Evolutionary conservation across 2,113 vertebrate species (phyloP).

Genomic region (Pachypanchax playfairii): DNA sequence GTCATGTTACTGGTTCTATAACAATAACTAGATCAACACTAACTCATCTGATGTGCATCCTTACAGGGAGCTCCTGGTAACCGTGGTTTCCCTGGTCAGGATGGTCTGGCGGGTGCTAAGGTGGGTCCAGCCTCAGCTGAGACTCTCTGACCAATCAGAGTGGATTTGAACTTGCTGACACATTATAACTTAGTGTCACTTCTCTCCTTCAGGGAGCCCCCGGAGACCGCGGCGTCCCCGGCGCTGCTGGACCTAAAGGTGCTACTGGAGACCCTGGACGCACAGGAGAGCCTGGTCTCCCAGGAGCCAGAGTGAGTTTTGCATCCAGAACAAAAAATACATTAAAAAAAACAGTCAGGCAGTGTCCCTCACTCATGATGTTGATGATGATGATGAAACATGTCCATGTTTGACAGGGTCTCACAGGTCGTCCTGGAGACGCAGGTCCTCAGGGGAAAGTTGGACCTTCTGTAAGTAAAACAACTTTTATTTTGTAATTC

Average conservation of each 20-base stretch:
- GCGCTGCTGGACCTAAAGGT: slow-evolving; percentile 89
- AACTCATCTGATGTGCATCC: slow-evolving; percentile 27
- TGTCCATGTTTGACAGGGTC: slow-evolving; percentile 81
- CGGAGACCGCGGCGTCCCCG: slow-evolving; percentile 91
- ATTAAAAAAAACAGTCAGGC: too few relatives aligned
- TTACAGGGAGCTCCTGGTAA: slow-evolving; percentile 93
- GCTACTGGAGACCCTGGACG: slow-evolving; percentile 89
- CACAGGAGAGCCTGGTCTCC: slow-evolving; percentile 92
- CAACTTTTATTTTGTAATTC: background rate
- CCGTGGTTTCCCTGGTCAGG: slow-evolving; percentile 96
- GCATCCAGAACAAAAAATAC: background rate
- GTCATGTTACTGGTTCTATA: background rate
- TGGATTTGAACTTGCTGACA: background rate
- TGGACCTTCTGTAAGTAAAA: slow-evolving; percentile 88
- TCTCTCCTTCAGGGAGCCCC: slow-evolving; percentile 85
- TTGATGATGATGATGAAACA: too few relatives aligned
- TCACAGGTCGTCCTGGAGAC: slow-evolving; percentile 95
- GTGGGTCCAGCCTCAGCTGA: slow-evolving; percentile 67
- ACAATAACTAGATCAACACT: background rate
- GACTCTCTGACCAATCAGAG: background rate
- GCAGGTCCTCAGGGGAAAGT: slow-evolving; percentile 97
- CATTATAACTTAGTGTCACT: background rate
- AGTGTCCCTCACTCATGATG: too few relatives aligned
- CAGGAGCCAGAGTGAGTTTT: slow-evolving; percentile 92
- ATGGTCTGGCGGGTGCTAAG: slow-evolving; percentile 95